A percentile compares a stretch with the other conserved stretches of the same genome.
Conservation (phyloP, 2,113 vertebrate species). For the Crotalus viridis region DNA sequence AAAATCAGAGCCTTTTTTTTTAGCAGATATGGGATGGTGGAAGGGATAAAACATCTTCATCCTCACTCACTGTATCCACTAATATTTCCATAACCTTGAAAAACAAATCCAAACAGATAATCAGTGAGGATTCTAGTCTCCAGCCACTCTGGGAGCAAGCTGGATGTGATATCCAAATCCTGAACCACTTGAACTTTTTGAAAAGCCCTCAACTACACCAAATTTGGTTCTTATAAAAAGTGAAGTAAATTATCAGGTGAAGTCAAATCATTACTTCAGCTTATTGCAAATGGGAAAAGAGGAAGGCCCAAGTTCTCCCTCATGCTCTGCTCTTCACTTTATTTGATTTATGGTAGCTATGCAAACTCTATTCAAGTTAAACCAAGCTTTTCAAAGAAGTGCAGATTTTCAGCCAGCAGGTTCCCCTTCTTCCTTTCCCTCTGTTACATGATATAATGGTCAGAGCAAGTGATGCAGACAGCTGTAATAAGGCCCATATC, state of each 20-base stretch:
- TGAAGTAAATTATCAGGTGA: conserved; percentile 23
- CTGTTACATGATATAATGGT: conserved; percentile 54
- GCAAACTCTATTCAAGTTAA: conserved; percentile 68
- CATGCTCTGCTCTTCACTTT: conserved; percentile 42
- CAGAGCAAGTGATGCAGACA: conserved; percentile 47
- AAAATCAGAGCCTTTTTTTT: not conserved
- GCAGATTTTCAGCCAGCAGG: conserved; percentile 55
- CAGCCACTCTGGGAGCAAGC: not conserved
- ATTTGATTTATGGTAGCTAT: conserved; percentile 64
- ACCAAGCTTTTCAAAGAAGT: conserved; percentile 66
- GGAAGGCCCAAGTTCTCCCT: not conserved
- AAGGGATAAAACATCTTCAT: not conserved
- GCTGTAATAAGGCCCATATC: conserved; percentile 37
- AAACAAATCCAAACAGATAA: not conserved
- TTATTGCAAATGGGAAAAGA: conserved; percentile 19
- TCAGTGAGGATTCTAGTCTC: not conserved
- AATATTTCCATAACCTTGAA: not conserved
- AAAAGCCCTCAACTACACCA: not conserved
- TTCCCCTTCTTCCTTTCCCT: conserved; percentile 34
- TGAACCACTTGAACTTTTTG: not conserved
- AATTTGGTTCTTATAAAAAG: not conserved
- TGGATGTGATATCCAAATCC: not conserved
- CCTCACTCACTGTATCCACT: not conserved
- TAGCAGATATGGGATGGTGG: not conserved
- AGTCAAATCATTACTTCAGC: conserved; percentile 14